These are phyloP conservation scores for Rhynchophorus ferrugineus DNA, from an alignment of 1,140 invertebrate genomes.

Conservation along the genomic window DNA sequence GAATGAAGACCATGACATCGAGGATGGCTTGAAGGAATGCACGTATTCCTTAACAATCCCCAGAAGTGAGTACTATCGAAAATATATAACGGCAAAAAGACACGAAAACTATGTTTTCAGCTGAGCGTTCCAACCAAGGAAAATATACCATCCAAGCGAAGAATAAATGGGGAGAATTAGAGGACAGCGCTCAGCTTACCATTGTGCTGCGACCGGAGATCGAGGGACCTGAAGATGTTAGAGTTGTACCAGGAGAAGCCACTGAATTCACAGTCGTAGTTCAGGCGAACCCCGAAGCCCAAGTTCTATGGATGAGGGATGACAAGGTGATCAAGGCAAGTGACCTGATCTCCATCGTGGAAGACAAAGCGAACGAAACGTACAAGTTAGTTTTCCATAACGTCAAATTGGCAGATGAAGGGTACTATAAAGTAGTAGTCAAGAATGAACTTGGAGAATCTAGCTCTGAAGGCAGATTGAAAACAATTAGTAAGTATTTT, in stretches of 20 bases:
- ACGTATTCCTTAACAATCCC: constrained; percentile 61
- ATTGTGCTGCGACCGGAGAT: constrained; percentile 70
- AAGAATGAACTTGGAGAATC: constrained; percentile 69
- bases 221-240: constrained; percentile 62
- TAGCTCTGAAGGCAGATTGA: constrained; percentile 60
- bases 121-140: constrained; percentile 67
- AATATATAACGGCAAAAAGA: neutral
- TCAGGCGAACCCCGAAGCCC: constrained; percentile 66
- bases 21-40: constrained; percentile 68
- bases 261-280: constrained; percentile 63
- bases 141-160: constrained; percentile 69
- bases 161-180: constrained; percentile 68
- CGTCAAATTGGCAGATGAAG: constrained; percentile 64
- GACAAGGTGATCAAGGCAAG: constrained; percentile 52
- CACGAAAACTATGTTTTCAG: constrained; percentile 34
- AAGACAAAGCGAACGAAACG: constrained; percentile 55
- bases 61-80: constrained; percentile 42
- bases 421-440: constrained; percentile 68
- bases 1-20: constrained; percentile 53
- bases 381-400: constrained; percentile 63
- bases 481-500: constrained; percentile 64
- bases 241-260: constrained; percentile 61
- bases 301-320: constrained; percentile 65
- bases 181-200: constrained; percentile 61
- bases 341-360: constrained; percentile 50